phyloP scores from a whole-genome alignment of 2,113 vertebrate genomes.

The Sceloporus undulatus region DNA sequence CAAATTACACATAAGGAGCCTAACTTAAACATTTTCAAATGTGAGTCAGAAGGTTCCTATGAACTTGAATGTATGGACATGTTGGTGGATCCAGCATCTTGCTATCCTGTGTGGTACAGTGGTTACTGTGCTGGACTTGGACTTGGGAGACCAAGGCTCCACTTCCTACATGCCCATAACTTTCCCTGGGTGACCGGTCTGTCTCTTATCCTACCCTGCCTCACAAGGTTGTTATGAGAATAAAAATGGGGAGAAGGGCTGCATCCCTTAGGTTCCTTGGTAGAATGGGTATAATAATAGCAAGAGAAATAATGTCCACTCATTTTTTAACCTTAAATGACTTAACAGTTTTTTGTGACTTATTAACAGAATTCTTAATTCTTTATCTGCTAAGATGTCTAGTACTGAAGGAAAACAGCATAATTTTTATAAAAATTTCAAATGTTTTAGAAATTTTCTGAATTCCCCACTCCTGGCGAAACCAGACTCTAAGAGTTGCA shows the following conservation, averaged over 20 bases:
- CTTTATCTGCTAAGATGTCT: slow-evolving; percentile 71
- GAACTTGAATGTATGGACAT: not conserved
- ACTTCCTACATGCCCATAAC: not conserved
- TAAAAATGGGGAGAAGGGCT: not conserved
- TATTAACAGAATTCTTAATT: slow-evolving; percentile 21
- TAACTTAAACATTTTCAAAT: not conserved
- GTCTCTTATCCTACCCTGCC: not conserved
- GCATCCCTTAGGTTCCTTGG: no score
- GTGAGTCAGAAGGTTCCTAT: no score
- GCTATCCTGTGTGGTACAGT: no score
- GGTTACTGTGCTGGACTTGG: not conserved
- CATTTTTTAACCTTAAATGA: slow-evolving; percentile 43
- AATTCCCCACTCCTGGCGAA: slow-evolving; percentile 55
- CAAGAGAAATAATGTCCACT: slow-evolving; percentile 2
- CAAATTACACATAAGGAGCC: not conserved
- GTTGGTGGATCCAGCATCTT: not conserved
- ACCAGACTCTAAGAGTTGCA: slow-evolving; percentile 79
- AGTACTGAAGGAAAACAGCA: slow-evolving; percentile 77
- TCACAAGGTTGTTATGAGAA: not conserved
- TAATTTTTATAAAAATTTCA: no score
- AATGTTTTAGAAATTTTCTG: slow-evolving; percentile 64
- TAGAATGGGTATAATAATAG: not conserved
- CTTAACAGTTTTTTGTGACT: slow-evolving; percentile 69
- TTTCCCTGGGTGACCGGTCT: not conserved
- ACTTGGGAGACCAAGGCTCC: not conserved